Evolutionary conservation across 2,797 vertebrate genomes (phyloP).

Genomic region (Rhabdophis nuchalis): DNA sequence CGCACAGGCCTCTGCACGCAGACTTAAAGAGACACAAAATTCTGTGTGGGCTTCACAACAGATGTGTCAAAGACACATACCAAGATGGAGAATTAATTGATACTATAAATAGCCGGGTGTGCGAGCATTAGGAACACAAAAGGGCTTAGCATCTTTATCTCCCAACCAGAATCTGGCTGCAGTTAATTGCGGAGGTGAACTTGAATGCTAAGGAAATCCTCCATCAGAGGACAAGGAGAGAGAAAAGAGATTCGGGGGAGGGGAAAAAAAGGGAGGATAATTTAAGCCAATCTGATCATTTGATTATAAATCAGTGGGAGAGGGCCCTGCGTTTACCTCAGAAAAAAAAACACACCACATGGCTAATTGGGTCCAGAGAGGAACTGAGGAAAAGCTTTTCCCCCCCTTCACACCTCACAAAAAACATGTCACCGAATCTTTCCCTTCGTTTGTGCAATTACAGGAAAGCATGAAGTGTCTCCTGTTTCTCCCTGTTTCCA

Average conservation of each 20-base stretch:
- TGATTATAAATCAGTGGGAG: conserved; percentile 53
- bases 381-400: conserved; percentile 43
- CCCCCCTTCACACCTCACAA: not conserved
- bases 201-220: conserved; percentile 29
- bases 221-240: not conserved
- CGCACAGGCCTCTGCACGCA: not conserved
- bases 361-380: conserved; percentile 59
- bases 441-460: conserved; percentile 25
- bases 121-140: conserved; percentile 1
- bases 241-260: not conserved
- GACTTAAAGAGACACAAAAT: not conserved
- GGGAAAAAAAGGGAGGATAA: conserved; percentile 8
- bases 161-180: conserved; percentile 17
- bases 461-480: conserved; percentile 24
- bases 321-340: conserved; percentile 46
- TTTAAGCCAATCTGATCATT: conserved; percentile 60
- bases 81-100: conserved; percentile 59
- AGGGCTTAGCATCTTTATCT: conserved; percentile 32
- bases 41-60: conserved; percentile 50
- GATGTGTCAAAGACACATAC: conserved; percentile 54
- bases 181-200: conserved; percentile 44
- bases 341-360: conserved; percentile 32
- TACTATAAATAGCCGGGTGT: conserved; percentile 59
- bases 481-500: not conserved
- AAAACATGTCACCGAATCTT: conserved; percentile 37